Evolutionary conservation across 2,888 invertebrate species (phyloP).

Genomic region (Philereme transversata): DNA sequence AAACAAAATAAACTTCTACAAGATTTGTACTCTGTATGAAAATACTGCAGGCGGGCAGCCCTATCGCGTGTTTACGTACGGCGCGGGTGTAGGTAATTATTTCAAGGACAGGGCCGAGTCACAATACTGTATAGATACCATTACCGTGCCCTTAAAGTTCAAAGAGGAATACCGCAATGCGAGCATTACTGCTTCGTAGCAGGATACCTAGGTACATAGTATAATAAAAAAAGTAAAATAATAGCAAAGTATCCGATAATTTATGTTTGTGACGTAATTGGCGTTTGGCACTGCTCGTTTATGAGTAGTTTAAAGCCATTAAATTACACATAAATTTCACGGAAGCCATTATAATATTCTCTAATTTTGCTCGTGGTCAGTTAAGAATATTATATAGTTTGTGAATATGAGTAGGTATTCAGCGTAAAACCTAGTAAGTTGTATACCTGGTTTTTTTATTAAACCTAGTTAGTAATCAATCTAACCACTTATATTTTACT

Average conservation of each 20-base stretch:
- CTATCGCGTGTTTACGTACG: too few species aligned
- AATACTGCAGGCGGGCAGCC: too few species aligned
- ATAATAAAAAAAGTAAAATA: neutral
- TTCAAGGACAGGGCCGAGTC: too few species aligned
- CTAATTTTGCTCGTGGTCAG: slow-evolving; percentile 26
- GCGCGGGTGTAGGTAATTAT: too few species aligned
- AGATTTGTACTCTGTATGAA: too few species aligned
- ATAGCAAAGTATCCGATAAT: slow-evolving; percentile 7
- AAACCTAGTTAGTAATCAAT: too few species aligned
- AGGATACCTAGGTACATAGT: neutral
- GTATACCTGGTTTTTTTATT: neutral
- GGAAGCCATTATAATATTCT: slow-evolving; percentile 20
- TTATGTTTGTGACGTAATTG: slow-evolving; percentile 22
- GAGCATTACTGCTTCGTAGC: too few species aligned
- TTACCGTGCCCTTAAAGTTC: too few species aligned
- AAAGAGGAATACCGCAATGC: too few species aligned
- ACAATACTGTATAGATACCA: too few species aligned
- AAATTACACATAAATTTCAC: slow-evolving; percentile 22
- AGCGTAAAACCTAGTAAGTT: neutral
- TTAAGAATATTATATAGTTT: slow-evolving; percentile 19
- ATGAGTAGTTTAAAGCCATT: slow-evolving; percentile 28
- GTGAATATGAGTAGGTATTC: slow-evolving; percentile 7
- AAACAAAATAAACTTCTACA: too few species aligned
- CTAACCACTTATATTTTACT: too few species aligned
- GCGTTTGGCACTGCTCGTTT: slow-evolving; percentile 20